phyloP scores from a whole-genome alignment of 2,888 invertebrate species.

The Zelleria hepariella region DNA sequence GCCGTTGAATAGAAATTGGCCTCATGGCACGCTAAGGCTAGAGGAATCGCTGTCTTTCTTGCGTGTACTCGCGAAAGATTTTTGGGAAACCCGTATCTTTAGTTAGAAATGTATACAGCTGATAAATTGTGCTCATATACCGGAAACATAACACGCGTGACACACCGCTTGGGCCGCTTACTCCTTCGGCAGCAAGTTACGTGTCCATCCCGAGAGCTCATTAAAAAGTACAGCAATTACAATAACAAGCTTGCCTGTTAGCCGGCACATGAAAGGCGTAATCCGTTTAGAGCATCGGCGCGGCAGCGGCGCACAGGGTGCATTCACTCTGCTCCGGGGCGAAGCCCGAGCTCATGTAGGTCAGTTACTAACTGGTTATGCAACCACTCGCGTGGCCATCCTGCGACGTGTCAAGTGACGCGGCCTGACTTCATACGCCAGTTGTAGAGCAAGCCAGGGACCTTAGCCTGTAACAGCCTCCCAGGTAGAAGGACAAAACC shows the following conservation, averaged over 20 bases:
- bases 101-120: too few relatives aligned
- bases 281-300: conserved; percentile 36
- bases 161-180: not conserved
- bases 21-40: not conserved
- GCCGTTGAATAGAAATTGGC: not conserved
- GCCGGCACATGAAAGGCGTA: conserved; percentile 23
- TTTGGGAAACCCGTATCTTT: too few relatives aligned
- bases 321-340: conserved; percentile 21
- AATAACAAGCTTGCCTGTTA: not conserved
- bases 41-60: not conserved
- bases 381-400: conserved; percentile 26
- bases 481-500: too few relatives aligned
- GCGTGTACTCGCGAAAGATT: too few relatives aligned
- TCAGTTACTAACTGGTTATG: conserved; percentile 35
- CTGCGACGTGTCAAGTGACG: conserved; percentile 23
- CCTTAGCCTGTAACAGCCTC: too few relatives aligned
- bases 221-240: not conserved
- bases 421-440: conserved; percentile 7
- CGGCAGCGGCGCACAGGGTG: conserved; percentile 45
- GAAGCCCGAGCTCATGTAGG: conserved; percentile 43
- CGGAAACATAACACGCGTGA: too few relatives aligned
- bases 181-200: not conserved
- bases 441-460: not conserved
- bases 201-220: not conserved
- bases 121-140: too few relatives aligned